Base-by-base conservation (phyloP, 2,113 vertebrate species). In the Mobula birostris region DNA sequence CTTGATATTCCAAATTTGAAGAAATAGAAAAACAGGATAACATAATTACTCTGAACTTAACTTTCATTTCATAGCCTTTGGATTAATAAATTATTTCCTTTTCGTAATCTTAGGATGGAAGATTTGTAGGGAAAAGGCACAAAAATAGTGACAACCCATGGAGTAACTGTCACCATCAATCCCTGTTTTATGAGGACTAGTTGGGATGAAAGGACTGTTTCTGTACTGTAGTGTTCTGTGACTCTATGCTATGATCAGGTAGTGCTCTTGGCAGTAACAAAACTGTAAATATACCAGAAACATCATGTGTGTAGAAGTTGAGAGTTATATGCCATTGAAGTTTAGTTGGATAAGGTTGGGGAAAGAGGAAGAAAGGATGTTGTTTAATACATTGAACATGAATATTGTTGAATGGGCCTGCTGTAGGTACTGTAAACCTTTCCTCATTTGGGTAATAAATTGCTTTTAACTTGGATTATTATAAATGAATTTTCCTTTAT, bases 11-110 rank as follows among this genome's bases (percentile, higher is more conserved):
- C 48, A 40, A 93, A 93, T 93, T 70, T 93, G 91, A 74, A 70
- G 91, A 93, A 93, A 56, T 21, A 68, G 48, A 48, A 93, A 93
- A 93, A 74, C 91, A 93, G 32, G 72, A 70, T 40, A 93, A 91
- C 63, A 91, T 36, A 36, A 68, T 32, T 17, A 32, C 8, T 91
- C 14, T 17, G 36, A 29, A 29, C 29, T 70, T 66, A 70, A 12
- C 21, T 48, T 93, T 24, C 72, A 72, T 70, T 93, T 72, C 0
- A 93, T 93, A 40, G 2, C 68, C 66, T 24, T 17, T 63, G 11
- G 58, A 7, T 88, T n/a, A 27, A 40, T 24, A 32, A 72, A 40
- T 5, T 29, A 87, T 6, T 88, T 72, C 68, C n/a, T 27, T 24
- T 56, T 48, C 48, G 21, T 3, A 27, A 27, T 56, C 40, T 24